Percentiles rank a stretch among this genome's conserved stretches.
These are phyloP conservation scores for Phalloptychus januarius DNA, from an alignment of 2,797 vertebrate genomes.

Conservation along the genomic window DNA sequence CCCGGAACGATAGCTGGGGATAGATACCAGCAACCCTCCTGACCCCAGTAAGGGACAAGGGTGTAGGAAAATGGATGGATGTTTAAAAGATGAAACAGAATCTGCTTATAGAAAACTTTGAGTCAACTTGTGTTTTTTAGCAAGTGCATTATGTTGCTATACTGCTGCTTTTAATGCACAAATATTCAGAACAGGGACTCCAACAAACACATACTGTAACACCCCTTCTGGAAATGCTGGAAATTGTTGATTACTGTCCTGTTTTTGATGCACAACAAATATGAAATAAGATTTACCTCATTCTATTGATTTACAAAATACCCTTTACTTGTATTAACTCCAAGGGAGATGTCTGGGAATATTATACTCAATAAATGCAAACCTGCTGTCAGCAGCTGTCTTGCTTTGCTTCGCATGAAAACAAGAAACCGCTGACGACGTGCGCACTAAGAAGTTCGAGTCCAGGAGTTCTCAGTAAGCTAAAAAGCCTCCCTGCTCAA, in stretches of 20 bases:
- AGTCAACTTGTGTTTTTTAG: background rate
- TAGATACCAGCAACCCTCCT: too few species aligned
- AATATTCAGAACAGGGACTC: background rate
- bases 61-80: too few species aligned
- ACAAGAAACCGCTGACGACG: background rate
- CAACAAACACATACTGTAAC: background rate
- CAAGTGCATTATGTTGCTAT: background rate
- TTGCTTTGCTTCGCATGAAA: conserved; percentile 5
- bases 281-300: background rate
- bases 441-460: conserved; percentile 1
- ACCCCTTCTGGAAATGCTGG: background rate
- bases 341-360: background rate
- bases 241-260: background rate
- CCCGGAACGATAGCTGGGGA: too few species aligned
- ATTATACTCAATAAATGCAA: background rate
- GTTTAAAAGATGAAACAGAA: too few species aligned
- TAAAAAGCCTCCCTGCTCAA: background rate
- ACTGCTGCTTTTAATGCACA: background rate
- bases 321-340: background rate
- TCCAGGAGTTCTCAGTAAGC: background rate
- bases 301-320: conserved; percentile 1
- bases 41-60: too few species aligned
- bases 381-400: background rate
- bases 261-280: background rate
- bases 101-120: background rate